These are phyloP conservation scores for Pseudomyrmex concolor DNA, from an alignment of 1,140 invertebrate genomes.

Conservation along the genomic window DNA sequence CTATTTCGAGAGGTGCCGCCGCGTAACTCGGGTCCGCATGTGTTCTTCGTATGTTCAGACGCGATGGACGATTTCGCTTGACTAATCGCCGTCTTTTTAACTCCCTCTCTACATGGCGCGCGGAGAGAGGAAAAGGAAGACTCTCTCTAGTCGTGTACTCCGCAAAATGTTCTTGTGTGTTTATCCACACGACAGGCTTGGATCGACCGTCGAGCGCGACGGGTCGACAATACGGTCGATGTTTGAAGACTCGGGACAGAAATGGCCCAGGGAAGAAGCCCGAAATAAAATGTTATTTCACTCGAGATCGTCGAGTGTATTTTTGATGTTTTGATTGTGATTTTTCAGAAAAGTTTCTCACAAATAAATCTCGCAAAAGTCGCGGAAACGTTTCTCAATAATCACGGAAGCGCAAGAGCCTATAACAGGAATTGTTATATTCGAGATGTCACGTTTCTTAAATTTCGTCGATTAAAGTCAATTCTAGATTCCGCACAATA, in stretches of 20 bases:
- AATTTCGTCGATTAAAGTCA: not conserved
- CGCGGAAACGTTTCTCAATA: too few species aligned
- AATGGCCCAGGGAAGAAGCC: not conserved
- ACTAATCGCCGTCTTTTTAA: slow-evolving; percentile 83
- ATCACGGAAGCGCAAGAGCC: too few species aligned
- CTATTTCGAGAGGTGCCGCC: slow-evolving; percentile 80
- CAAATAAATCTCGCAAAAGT: too few species aligned
- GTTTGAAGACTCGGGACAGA: not conserved
- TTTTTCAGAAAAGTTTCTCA: not conserved
- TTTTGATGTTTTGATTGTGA: not conserved
- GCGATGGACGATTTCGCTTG: slow-evolving; percentile 85
- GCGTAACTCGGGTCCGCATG: slow-evolving; percentile 76
- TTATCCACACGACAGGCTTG: slow-evolving; percentile 50
- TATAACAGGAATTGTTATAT: too few species aligned
- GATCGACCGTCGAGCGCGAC: slow-evolving; percentile 21
- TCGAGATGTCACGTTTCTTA: too few species aligned
- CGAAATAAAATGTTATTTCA: slow-evolving; percentile 3
- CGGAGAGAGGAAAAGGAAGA: slow-evolving; percentile 33
- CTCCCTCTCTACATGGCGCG: slow-evolving; percentile 33
- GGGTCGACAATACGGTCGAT: slow-evolving; percentile 19
- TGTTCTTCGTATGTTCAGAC: slow-evolving; percentile 85
- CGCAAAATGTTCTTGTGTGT: slow-evolving; percentile 42
- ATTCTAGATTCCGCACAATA: not conserved
- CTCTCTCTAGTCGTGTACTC: slow-evolving; percentile 14
- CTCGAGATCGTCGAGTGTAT: not conserved